phyloP scores from a whole-genome alignment of 2,888 invertebrate species.

The Drosophila paucipuncta region DNA sequence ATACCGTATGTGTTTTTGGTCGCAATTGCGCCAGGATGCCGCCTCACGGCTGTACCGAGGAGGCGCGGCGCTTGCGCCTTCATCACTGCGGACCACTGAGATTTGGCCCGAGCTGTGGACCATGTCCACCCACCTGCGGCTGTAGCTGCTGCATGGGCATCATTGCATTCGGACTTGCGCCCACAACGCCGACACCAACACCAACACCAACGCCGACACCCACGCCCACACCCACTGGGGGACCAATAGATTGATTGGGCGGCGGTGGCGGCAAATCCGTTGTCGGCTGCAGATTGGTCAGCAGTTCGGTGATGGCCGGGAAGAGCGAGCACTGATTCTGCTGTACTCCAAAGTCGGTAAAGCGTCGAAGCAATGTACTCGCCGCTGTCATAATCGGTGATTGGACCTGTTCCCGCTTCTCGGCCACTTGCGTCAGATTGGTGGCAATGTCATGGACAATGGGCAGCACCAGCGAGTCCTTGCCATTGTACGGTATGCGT shows the following conservation, averaged over 20 bases:
- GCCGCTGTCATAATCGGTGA: constrained; percentile 88
- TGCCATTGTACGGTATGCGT: constrained; percentile 88
- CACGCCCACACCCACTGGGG: constrained; percentile 77
- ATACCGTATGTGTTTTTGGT: constrained; percentile 19
- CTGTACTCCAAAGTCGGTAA: constrained; percentile 90
- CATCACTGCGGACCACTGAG: constrained; percentile 83
- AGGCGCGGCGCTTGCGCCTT: constrained; percentile 84
- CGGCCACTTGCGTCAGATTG: constrained; percentile 94
- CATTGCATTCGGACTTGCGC: constrained; percentile 87
- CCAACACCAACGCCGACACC: constrained; percentile 59
- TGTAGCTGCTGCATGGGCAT: constrained; percentile 87
- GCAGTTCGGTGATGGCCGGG: constrained; percentile 95
- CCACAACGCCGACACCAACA: constrained; percentile 81
- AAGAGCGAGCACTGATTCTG: constrained; percentile 96
- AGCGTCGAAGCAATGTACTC: constrained; percentile 89
- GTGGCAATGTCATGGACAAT: constrained; percentile 95
- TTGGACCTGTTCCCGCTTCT: constrained; percentile 89
- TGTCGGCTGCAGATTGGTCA: constrained; percentile 93
- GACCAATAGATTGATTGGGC: constrained; percentile 86
- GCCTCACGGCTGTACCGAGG: constrained; percentile 70
- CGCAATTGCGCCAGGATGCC: constrained; percentile 52
- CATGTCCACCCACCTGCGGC: constrained; percentile 81
- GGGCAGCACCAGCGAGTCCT: constrained; percentile 92
- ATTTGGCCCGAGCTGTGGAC: constrained; percentile 83
- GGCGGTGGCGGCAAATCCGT: constrained; percentile 91